Evolutionary conservation across 2,797 vertebrate genomes (phyloP).

Genomic region (Avahi laniger): DNA sequence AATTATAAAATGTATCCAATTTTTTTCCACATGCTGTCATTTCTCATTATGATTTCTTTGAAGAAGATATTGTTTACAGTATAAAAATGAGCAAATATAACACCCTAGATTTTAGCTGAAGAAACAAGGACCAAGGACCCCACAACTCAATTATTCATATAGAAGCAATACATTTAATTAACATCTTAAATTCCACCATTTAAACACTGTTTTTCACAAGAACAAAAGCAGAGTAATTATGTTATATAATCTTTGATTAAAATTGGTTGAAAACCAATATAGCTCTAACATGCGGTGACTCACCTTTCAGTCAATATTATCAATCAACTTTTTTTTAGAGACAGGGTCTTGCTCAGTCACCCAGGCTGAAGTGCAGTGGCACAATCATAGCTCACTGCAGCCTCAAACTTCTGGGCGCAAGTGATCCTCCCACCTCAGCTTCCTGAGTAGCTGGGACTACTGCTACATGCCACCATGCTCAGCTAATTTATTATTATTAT

Average conservation of each 20-base stretch:
- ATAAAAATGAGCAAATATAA: constrained; percentile 1
- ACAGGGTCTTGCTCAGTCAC: background rate
- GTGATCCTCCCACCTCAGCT: background rate
- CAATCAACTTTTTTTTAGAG: background rate
- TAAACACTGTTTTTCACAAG: constrained; percentile 5
- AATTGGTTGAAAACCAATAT: constrained; percentile 36
- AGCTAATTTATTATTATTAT: background rate
- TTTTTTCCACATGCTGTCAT: constrained; percentile 6
- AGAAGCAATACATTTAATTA: constrained; percentile 12
- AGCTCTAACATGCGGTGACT: background rate
- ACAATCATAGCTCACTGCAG: background rate
- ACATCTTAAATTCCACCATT: constrained; percentile 26
- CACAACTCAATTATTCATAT: background rate
- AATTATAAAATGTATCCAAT: background rate
- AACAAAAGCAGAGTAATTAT: constrained; percentile 30
- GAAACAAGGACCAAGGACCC: background rate
- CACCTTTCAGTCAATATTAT: constrained; percentile 6
- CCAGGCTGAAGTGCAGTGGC: background rate
- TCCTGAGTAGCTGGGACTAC: background rate
- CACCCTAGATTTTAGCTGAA: constrained; percentile 37
- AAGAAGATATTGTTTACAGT: background rate
- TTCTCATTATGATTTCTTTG: constrained; percentile 5
- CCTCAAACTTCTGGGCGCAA: background rate
- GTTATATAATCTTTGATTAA: constrained; percentile 33
- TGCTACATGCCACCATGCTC: background rate